These are phyloP conservation scores for Phylloscopus whistleri DNA, from an alignment of 2,113 vertebrate species.

Conservation along the genomic window DNA sequence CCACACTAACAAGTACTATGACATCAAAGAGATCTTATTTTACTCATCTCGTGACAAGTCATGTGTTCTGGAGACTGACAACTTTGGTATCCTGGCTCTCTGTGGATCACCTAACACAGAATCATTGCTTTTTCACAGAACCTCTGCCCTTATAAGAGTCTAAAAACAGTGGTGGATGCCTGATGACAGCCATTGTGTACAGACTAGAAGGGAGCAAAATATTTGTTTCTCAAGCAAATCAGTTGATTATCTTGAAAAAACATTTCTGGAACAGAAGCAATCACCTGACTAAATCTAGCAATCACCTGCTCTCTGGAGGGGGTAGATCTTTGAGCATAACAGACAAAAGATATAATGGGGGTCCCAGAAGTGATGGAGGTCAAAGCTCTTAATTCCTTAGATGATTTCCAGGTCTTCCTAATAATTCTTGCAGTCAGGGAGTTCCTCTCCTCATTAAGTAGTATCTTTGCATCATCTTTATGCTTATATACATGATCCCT, in stretches of 20 bases:
- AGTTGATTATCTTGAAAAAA: not conserved
- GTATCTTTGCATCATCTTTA: not conserved
- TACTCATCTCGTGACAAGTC: not conserved
- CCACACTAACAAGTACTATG: not conserved
- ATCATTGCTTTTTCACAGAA: not conserved
- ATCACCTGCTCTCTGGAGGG: not conserved
- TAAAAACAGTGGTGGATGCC: not conserved
- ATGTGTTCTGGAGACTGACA: not conserved
- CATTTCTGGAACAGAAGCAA: not conserved
- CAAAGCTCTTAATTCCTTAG: not conserved
- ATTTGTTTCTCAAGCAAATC: not conserved
- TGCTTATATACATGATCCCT: not conserved
- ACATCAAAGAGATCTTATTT: not conserved
- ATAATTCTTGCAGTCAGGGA: not conserved
- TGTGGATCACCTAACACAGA: not conserved
- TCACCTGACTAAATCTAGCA: not conserved
- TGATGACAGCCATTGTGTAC: not conserved
- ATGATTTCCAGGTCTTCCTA: not conserved
- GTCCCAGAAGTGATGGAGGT: not conserved
- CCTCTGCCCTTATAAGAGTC: not conserved
- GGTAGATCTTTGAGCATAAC: not conserved
- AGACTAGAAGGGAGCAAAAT: not conserved
- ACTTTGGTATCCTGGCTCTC: accelerated
- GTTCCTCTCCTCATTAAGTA: not conserved
- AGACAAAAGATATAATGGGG: not conserved